Conservation (phyloP, 2,797 vertebrate genomes). For the Eleutherodactylus coqui region DNA sequence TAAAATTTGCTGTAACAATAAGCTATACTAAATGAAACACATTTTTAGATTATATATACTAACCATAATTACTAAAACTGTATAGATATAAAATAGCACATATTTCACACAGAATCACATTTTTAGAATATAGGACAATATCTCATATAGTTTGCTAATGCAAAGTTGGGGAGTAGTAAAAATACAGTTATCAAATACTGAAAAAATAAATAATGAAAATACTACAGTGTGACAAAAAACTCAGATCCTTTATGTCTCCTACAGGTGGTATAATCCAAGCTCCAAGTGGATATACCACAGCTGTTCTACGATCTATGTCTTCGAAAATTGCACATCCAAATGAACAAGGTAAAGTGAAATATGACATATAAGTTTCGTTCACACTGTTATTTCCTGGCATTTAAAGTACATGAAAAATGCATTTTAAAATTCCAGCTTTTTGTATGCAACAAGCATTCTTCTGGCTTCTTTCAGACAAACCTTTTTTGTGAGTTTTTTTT, state of each 20-base stretch:
- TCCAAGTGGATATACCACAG: constrained; percentile 66
- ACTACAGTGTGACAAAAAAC: too few species aligned
- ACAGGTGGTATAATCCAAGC: constrained; percentile 31
- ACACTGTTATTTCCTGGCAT: not conserved
- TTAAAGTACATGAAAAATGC: not conserved
- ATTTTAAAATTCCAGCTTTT: not conserved
- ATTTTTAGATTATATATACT: not conserved
- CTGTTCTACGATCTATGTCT: constrained; percentile 70
- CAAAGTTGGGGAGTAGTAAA: not conserved
- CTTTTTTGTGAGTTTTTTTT: too few species aligned
- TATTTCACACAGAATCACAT: not conserved
- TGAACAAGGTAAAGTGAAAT: constrained; percentile 71
- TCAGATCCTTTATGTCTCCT: not conserved
- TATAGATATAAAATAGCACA: not conserved
- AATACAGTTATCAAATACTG: not conserved
- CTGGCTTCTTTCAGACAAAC: too few species aligned
- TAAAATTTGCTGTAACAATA: constrained; percentile 37
- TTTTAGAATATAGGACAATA: not conserved
- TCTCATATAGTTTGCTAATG: not conserved
- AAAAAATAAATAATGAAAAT: not conserved
- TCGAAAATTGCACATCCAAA: constrained; percentile 70
- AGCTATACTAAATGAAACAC: not conserved
- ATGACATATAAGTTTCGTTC: not conserved
- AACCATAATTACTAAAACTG: not conserved
- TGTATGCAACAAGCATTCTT: too few species aligned